phyloP scores from a whole-genome alignment of 2,888 invertebrate species.

The Tolmerus cingulatus region DNA sequence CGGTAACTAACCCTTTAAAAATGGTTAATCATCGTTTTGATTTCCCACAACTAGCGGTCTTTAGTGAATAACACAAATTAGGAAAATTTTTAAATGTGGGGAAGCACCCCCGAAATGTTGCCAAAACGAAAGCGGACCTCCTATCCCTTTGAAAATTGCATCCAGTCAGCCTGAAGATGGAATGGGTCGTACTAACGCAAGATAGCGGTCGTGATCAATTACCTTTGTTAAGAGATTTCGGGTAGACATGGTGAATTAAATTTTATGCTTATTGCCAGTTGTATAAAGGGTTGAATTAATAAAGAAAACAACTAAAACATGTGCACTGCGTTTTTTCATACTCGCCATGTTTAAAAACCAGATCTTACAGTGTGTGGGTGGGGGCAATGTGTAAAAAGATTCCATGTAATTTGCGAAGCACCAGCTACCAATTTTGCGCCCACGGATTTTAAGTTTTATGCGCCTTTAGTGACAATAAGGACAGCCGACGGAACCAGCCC shows the following conservation, averaged over 20 bases:
- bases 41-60: background rate
- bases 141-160: background rate
- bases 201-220: background rate
- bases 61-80: background rate
- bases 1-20: too few species aligned
- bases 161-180: background rate
- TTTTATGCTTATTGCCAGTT: background rate
- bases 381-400: background rate
- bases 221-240: background rate
- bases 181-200: background rate
- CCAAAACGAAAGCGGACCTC: background rate
- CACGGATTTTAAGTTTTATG: background rate
- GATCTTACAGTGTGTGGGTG: background rate
- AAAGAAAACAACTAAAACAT: background rate
- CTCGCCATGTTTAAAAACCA: background rate
- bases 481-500: slow-evolving; percentile 87
- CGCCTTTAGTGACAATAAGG: slow-evolving; percentile 74
- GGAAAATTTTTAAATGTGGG: background rate
- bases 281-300: background rate
- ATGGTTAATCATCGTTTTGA: background rate
- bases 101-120: background rate
- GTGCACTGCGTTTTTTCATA: background rate
- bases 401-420: background rate
- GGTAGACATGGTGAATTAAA: background rate
- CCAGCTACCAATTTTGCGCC: background rate